Percentiles rank a stretch among this genome's conserved stretches.
Conservation (phyloP, 2,797 vertebrate species). For the Enteromius mattozi region DNA sequence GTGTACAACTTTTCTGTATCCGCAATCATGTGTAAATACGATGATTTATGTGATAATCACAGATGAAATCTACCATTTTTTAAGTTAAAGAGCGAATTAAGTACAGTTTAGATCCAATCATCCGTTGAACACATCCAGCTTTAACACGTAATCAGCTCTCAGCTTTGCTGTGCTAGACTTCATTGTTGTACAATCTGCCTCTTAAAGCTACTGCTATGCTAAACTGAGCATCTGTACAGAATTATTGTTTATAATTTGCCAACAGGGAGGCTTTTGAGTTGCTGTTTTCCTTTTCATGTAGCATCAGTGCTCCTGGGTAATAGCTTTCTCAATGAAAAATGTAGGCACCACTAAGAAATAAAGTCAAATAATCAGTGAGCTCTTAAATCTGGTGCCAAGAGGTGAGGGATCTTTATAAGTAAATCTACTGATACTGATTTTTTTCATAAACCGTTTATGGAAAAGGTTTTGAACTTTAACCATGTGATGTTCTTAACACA, state of each 20-base stretch:
- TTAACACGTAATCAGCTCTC: constrained; percentile 24
- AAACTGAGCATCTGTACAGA: constrained; percentile 43
- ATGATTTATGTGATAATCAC: constrained; percentile 32
- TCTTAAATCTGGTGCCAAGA: constrained; percentile 27
- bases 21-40: constrained; percentile 45
- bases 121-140: neutral
- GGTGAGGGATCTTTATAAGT: constrained; percentile 5
- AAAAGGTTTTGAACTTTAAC: neutral
- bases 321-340: constrained; percentile 21
- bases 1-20: constrained; percentile 43
- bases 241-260: constrained; percentile 23
- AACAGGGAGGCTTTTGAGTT: neutral
- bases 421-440: neutral
- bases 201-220: constrained; percentile 31
- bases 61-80: constrained; percentile 16
- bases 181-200: constrained; percentile 32
- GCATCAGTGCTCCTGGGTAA: neutral
- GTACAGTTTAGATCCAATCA: neutral
- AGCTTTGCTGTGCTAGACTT: constrained; percentile 36
- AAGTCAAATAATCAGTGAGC: constrained; percentile 22
- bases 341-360: constrained; percentile 1
- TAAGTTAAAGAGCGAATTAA: constrained; percentile 18
- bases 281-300: neutral
- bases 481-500: neutral
- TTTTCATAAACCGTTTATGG: neutral